Base-by-base conservation (phyloP, 2,888 invertebrate genomes). In the Chrysolina oricalcia region DNA sequence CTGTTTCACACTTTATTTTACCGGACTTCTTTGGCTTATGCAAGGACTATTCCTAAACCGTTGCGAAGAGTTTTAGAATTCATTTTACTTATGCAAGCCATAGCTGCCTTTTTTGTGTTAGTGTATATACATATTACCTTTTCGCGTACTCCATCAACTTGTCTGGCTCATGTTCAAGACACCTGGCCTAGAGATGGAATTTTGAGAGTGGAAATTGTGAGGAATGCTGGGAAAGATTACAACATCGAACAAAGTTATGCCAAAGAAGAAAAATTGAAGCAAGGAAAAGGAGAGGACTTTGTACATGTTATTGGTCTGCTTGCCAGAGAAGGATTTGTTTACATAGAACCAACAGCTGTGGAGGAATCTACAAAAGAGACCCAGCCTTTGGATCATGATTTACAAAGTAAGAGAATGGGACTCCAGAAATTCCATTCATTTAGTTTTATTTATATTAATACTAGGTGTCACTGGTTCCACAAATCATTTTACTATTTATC, bases 161-260 rank as follows among this genome's bases (percentile, higher is more conserved):
- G 99, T 88, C 91, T 99, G 82, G 94, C 96, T 86, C 94, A 96
- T 87, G 93, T 98, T 43, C 93, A 94, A 86, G 92, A 94, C 81
- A 93, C 94, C 13, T 99, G 99, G 99, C 98, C 99, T 0, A 91
- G 97, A 77, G 96, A 98, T 89, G 99, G 99, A 5, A 97, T 99
- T 81, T 90, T 99, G 19, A 90, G 98, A 78, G 97, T 98, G 15
- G 98, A 98, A 90, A 96, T 98, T 83, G 89, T 95, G 71, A 90
- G 93, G 80, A 93, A 93, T 86, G 92, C 92, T 15, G 91, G 91
- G 3, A 92, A 93, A 72, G 94, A 94, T 87, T 96, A 96, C 86
- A 93, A 92, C 80, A 92, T 96, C 85, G 93, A 94, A 86, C 93
- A 95, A 82, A 96, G 95, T 82, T 96, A 96, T 89, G 94, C 94